phyloP scores from a whole-genome alignment of 2,888 invertebrate species.

The Geophilus truncorum region DNA sequence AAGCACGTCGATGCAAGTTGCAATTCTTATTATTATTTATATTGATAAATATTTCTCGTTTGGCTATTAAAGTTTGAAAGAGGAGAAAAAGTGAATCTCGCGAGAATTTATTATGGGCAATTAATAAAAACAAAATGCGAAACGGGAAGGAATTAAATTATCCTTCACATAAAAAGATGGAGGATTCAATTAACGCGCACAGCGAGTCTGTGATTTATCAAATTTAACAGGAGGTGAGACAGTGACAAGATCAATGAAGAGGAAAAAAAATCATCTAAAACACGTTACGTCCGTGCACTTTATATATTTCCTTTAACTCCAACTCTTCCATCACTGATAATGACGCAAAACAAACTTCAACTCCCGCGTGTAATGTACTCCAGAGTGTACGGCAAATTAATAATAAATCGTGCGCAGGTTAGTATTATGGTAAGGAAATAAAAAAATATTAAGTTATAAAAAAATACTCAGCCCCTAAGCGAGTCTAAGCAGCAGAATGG shows the following conservation, averaged over 20 bases:
- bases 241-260: neutral
- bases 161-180: neutral
- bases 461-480: neutral
- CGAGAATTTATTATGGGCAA: neutral
- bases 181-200: neutral
- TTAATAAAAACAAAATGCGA: neutral
- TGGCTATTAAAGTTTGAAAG: neutral
- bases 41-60: neutral
- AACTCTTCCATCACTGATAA: neutral
- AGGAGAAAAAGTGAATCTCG: neutral
- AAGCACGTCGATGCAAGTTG: too few species aligned
- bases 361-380: neutral
- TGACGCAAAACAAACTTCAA: neutral
- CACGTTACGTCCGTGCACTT: neutral
- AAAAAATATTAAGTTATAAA: neutral
- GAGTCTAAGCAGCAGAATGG: neutral
- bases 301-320: neutral
- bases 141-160: neutral
- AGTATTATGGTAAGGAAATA: neutral
- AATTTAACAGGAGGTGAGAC: neutral
- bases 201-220: neutral
- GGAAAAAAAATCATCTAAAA: neutral
- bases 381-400: neutral
- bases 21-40: too few species aligned
- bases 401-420: neutral